Evolutionary conservation across 2,113 vertebrate species (phyloP), one percentile per base, ranked within the genome.

Genomic region (Falco punctatus): DNA sequence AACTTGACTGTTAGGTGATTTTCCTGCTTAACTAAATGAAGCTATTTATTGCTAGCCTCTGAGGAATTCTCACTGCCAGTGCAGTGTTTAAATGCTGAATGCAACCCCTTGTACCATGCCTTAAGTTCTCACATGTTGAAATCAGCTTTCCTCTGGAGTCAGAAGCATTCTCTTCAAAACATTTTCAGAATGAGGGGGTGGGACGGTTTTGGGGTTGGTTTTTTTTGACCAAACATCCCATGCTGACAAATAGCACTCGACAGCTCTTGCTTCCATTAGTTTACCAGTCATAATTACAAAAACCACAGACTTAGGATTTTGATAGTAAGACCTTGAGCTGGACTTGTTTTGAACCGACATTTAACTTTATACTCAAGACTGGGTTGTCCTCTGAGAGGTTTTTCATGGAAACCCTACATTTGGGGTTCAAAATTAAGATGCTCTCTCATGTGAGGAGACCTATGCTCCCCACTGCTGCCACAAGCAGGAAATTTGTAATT

Each of bases 401-500:
- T 74, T 61, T 46, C 20, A 12, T 0, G 15, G 12, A 78, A 38
- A 2, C 11, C 7, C 9, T 11, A 5, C 2, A 9, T 35, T 2
- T 2, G 30, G 28, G 27, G 49, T 54, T 73, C 65, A 42, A 58
- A 75, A 19, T 27, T 9, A 55, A 61, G 57, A 26, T 3, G 5
- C 18, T 62, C 27, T 32, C 20, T 73, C 18, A 30, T 0, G 2
- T 5, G 23, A 92, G 52, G 30, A 64, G 32, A 40, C 28, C 8
- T 3, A 1, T 3, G 18, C 24, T 79, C 52, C n/a, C 23, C 11
- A 18, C 30, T 44, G 35, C 67, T 6, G 4, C 54, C 64, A 22
- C 30, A 48, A 33, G 14, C 16, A 42, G 57, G 52, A 79, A 85
- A 71, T 10, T 6, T 42, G 19, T 30, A 16, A 20, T 83, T 92